These are phyloP conservation scores for Stictonetta naevosa DNA, from an alignment of 2,113 vertebrate genomes.

Conservation along the genomic window DNA sequence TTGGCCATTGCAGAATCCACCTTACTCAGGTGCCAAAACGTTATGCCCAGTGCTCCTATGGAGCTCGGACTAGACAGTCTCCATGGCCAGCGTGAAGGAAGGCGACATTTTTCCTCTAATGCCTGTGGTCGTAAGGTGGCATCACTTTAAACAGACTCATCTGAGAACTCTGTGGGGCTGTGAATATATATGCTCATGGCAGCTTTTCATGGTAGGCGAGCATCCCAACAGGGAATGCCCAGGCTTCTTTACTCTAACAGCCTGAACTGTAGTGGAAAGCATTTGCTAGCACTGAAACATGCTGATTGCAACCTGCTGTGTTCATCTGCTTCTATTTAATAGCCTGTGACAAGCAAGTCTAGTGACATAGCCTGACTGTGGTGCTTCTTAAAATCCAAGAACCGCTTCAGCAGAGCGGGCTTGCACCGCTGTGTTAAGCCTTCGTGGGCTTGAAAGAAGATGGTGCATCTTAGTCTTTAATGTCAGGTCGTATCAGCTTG, in stretches of 20 bases:
- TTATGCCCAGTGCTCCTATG: constrained; percentile 71
- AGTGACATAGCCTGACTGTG: constrained; percentile 63
- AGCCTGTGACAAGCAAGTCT: constrained; percentile 72
- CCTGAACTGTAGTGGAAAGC: constrained; percentile 50
- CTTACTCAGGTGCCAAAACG: constrained; percentile 53
- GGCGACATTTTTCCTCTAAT: neutral
- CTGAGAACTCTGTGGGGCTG: constrained; percentile 55
- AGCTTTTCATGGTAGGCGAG: constrained; percentile 21
- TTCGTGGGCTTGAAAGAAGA: constrained; percentile 28
- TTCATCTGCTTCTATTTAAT: constrained; percentile 71
- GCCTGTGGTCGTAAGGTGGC: constrained; percentile 22
- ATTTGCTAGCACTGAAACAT: constrained; percentile 56
- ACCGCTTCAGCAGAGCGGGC: constrained; percentile 40
- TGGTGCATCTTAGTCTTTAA: constrained; percentile 12
- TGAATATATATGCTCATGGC: neutral
- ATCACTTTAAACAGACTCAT: constrained; percentile 38
- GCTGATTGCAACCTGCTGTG: constrained; percentile 71
- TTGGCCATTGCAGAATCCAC: constrained; percentile 49
- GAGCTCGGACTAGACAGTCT: constrained; percentile 56
- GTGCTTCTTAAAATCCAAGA: constrained; percentile 73
- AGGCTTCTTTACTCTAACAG: constrained; percentile 5
- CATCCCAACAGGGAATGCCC: constrained; percentile 11
- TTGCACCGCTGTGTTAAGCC: constrained; percentile 47
- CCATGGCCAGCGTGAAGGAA: constrained; percentile 54
- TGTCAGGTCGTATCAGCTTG: constrained; percentile 58